Evolutionary conservation across 1,140 invertebrate species (phyloP).

Genomic region (Magallana angulata): DNA sequence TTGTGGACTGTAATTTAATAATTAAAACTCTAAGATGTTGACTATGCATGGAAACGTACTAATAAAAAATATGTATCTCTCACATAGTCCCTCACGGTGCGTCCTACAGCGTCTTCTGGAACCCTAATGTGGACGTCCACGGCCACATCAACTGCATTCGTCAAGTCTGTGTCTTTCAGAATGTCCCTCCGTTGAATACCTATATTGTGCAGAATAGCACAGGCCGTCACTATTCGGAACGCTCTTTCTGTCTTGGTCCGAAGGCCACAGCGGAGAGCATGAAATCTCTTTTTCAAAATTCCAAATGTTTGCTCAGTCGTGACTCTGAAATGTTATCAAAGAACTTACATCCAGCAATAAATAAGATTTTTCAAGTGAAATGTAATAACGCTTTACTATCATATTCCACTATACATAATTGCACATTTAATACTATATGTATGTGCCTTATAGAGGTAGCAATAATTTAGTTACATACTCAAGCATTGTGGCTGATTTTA

Average conservation of each 20-base stretch:
- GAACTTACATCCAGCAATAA: no score
- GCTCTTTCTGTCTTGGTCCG: slow-evolving; percentile 33
- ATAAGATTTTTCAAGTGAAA: no score
- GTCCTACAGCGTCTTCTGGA: background rate
- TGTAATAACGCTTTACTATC: no score
- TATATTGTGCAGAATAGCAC: slow-evolving; percentile 41
- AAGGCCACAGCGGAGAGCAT: slow-evolving; percentile 25
- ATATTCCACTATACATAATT: no score
- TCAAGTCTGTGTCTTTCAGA: background rate
- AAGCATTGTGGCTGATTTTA: no score
- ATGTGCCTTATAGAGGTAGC: no score
- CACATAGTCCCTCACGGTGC: background rate
- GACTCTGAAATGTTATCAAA: background rate
- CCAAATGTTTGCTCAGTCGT: slow-evolving; percentile 49
- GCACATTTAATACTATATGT: no score
- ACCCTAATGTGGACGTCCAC: background rate
- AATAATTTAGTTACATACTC: no score
- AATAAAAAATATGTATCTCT: background rate
- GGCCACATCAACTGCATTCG: background rate
- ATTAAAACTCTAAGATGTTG: no score
- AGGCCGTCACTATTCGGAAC: background rate
- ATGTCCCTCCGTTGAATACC: slow-evolving; percentile 20
- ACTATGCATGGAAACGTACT: no score
- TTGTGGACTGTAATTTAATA: no score
- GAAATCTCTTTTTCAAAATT: slow-evolving; percentile 46